phyloP scores from a whole-genome alignment of 2,888 invertebrate species.

The Calameuta pallipes region DNA sequence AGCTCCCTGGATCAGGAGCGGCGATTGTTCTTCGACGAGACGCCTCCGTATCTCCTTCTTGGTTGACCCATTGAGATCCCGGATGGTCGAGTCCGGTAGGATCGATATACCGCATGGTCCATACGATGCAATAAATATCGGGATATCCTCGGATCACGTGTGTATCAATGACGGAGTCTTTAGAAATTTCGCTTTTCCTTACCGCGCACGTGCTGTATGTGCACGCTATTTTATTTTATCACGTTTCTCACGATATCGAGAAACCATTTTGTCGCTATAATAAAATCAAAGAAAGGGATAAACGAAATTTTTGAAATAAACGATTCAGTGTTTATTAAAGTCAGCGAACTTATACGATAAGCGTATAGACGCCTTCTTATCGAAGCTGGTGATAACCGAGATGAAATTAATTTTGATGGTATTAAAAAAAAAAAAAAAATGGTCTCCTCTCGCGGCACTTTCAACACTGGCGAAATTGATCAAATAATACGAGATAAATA shows the following conservation, averaged over 20 bases:
- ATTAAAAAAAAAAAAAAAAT: too few relatives aligned
- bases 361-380: too few relatives aligned
- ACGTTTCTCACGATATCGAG: background rate
- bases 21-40: background rate
- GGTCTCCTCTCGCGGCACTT: too few relatives aligned
- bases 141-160: background rate
- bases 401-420: too few relatives aligned
- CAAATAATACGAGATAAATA: slow-evolving; percentile 38
- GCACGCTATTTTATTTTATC: too few relatives aligned
- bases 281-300: too few relatives aligned
- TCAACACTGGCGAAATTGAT: slow-evolving; percentile 9
- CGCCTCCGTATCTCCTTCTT: background rate
- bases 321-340: too few relatives aligned
- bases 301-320: too few relatives aligned
- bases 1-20: background rate
- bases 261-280: background rate
- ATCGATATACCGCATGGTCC: background rate
- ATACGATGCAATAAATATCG: background rate
- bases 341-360: too few relatives aligned
- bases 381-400: too few relatives aligned
- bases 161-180: background rate
- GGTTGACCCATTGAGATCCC: background rate
- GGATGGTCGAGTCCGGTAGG: background rate
- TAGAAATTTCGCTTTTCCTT: background rate
- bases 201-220: too few relatives aligned